These are phyloP conservation scores for Lynx canadensis DNA, from an alignment of 2,113 vertebrate species.

Conservation along the genomic window DNA sequence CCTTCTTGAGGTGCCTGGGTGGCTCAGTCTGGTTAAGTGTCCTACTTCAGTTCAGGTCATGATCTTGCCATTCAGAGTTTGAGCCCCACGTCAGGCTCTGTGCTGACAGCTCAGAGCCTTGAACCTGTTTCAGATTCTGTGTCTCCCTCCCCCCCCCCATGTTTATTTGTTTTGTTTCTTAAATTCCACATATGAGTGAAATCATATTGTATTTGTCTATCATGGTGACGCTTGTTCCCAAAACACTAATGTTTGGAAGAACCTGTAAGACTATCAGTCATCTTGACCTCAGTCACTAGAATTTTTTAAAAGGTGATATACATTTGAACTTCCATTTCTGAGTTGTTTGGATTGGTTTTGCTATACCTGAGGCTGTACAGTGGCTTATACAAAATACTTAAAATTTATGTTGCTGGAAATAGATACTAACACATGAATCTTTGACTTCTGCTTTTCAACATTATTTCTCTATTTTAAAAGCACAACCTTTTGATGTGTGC, in stretches of 20 bases:
- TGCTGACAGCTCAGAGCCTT: no score
- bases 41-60: no score
- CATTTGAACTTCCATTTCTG: neutral
- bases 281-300: neutral
- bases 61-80: no score
- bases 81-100: no score
- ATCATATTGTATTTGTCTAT: neutral
- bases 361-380: neutral
- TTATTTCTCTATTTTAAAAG: slow-evolving; percentile 50
- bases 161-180: neutral
- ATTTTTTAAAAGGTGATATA: neutral
- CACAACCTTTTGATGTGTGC: slow-evolving; percentile 18
- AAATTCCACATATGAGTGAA: neutral
- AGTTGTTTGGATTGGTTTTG: neutral
- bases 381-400: neutral
- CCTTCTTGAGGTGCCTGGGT: no score
- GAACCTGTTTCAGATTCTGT: no score
- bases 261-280: neutral
- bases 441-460: neutral
- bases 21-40: no score
- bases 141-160: no score
- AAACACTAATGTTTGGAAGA: neutral
- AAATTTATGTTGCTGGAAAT: neutral
- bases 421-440: neutral
- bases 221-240: neutral